Evolutionary conservation across 2,888 invertebrate species (phyloP), one percentile per base, ranked within the genome.

Genomic region (Calliphora vomitoria): DNA sequence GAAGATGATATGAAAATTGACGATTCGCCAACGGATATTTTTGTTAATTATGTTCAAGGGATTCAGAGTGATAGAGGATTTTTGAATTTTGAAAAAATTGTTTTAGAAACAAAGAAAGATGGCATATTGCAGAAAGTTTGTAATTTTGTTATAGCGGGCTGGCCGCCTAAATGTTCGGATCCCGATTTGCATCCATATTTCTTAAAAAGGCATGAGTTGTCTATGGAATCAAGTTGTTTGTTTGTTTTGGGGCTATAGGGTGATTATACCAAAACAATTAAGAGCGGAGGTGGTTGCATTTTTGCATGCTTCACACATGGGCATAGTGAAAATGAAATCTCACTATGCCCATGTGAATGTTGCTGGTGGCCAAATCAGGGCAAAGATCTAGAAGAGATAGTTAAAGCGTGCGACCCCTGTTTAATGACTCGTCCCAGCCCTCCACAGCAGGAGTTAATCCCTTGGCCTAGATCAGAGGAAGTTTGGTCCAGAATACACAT

Each of bases 351-450:
- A 53, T 82, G 89, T 44, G 87, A 88, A 75, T 88, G 89, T 18
- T 88, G 90, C 66, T 90, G 90, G 85, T 90, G 89, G 85, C 90
- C 90, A 13, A 88, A 86, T n/a, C 75, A 90, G 8, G 47, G 84
- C 38, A 81, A 74, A 55, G 89, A 91, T 18, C 85, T 90, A 20
- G 90, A 91, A 88, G 88, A 89, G 10, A 13, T 85, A 15, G 81
- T 81, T n/a, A 88, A 74, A 20, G 38, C 74, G 15, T 89, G 89
- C 53, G 80, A 81, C 31, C 38, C 78, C 3, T 90, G 88, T 66
- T 72, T 86, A n/a, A 62, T 80, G 50, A 50, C 58, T 11, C 74
- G 74, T 8, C 20, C 44, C 2, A 31, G 31, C 47, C 44, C 74
- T 10, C 25, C 41, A 15, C 41, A 58, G n/a, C 72, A 58, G 8